A percentile compares a stretch with the other conserved stretches of the same genome.
Conservation (phyloP, 2,888 invertebrate species). For the Lacanobia oleracea region DNA sequence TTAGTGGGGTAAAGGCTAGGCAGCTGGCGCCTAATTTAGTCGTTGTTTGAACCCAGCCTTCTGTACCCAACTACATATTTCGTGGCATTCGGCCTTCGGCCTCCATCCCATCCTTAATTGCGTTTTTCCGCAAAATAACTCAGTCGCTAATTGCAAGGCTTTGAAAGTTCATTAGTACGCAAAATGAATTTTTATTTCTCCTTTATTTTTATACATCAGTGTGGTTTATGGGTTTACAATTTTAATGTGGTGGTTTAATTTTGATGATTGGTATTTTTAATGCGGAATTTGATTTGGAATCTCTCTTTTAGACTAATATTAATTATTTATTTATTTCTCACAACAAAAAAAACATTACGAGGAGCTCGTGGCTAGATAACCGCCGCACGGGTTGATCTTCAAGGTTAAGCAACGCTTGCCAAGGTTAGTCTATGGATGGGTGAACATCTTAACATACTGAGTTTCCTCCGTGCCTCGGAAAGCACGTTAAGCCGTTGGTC, state of each 20-base stretch:
- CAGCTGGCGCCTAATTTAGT: neutral
- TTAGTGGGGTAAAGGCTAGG: too few species aligned
- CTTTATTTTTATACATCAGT: conserved; percentile 43
- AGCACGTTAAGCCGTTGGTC: too few species aligned
- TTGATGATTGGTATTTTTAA: conserved; percentile 5
- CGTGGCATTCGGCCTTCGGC: conserved; percentile 57
- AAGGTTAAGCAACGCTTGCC: too few species aligned
- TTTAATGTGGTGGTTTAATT: conserved; percentile 22
- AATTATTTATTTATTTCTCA: too few species aligned
- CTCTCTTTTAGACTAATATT: too few species aligned
- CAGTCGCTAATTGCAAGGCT: conserved; percentile 71
- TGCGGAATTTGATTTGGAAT: conserved; percentile 1
- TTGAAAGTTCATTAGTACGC: conserved; percentile 72
- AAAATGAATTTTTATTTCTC: conserved; percentile 67
- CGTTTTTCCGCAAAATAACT: conserved; percentile 70
- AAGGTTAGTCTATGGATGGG: too few species aligned
- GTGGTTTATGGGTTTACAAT: conserved; percentile 47
- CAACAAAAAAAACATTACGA: too few species aligned
- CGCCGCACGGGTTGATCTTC: too few species aligned
- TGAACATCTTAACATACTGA: too few species aligned
- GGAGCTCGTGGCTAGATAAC: too few species aligned
- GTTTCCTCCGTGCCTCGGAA: too few species aligned
- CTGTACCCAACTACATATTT: conserved; percentile 12
- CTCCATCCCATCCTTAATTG: conserved; percentile 62
- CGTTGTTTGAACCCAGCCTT: conserved; percentile 2